phyloP scores from a whole-genome alignment of 2,888 invertebrate genomes.

The Calameuta filiformis region DNA sequence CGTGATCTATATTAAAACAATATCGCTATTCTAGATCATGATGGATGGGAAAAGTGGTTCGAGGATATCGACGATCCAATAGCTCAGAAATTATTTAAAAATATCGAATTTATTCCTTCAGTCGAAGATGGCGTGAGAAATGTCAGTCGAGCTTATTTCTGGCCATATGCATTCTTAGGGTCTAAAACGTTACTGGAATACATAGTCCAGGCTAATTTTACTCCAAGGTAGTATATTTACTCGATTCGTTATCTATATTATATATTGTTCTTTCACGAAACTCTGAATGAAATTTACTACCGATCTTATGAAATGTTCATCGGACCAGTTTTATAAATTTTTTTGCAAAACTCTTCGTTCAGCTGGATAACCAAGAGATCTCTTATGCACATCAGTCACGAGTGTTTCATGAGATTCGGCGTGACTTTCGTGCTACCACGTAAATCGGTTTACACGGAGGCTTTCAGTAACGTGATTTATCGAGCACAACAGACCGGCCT shows the following conservation, averaged over 20 bases:
- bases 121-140: constrained; percentile 78
- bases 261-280: background rate
- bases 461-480: constrained; percentile 73
- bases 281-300: constrained; percentile 34
- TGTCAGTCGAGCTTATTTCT: constrained; percentile 80
- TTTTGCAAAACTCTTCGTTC: constrained; percentile 9
- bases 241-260: background rate
- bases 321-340: background rate
- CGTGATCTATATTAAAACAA: background rate
- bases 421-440: constrained; percentile 75
- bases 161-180: constrained; percentile 83
- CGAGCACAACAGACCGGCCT: constrained; percentile 77
- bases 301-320: constrained; percentile 25
- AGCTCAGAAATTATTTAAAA: constrained; percentile 73
- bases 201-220: constrained; percentile 78
- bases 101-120: constrained; percentile 75
- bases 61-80: constrained; percentile 70
- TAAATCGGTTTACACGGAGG: constrained; percentile 73
- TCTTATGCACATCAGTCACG: constrained; percentile 77
- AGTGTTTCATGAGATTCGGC: constrained; percentile 81
- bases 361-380: constrained; percentile 71
- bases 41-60: constrained; percentile 83
- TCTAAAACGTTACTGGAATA: constrained; percentile 79
- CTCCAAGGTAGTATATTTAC: constrained; percentile 67
- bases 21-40: constrained; percentile 67